phyloP scores from a whole-genome alignment of 2,113 vertebrate genomes.

The Oryzias javanicus region DNA sequence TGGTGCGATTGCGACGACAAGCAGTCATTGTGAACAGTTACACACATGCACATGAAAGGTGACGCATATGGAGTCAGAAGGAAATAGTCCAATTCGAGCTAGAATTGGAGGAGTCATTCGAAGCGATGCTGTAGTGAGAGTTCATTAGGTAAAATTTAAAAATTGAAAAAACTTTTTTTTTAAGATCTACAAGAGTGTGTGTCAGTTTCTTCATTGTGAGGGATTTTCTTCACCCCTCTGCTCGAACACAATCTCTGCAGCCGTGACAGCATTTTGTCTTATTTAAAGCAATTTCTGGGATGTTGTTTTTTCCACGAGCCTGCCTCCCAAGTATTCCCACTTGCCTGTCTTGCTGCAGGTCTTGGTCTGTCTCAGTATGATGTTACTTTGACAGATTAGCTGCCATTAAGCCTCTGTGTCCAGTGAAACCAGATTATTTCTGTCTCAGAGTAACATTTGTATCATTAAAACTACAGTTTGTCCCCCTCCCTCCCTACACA shows the following conservation, averaged over 20 bases:
- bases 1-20: too few species aligned
- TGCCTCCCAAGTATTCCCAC: background rate
- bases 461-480: slow-evolving; percentile 14
- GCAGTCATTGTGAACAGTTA: too few species aligned
- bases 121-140: too few species aligned
- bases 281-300: background rate
- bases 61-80: too few species aligned
- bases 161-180: too few species aligned
- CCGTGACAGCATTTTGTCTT: background rate
- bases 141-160: too few species aligned
- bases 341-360: background rate
- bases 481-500: background rate
- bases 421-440: slow-evolving; percentile 6
- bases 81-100: too few species aligned
- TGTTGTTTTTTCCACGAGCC: background rate
- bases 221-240: background rate
- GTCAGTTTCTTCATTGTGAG: background rate
- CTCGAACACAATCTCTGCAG: background rate
- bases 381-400: slow-evolving; percentile 10
- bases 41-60: too few species aligned
- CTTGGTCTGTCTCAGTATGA: background rate
- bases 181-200: too few species aligned
- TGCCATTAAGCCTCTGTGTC: slow-evolving; percentile 4
- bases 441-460: slow-evolving; percentile 4
- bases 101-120: too few species aligned